Conservation (phyloP, 2,888 invertebrate species). For the Aphidius colemani region DNA sequence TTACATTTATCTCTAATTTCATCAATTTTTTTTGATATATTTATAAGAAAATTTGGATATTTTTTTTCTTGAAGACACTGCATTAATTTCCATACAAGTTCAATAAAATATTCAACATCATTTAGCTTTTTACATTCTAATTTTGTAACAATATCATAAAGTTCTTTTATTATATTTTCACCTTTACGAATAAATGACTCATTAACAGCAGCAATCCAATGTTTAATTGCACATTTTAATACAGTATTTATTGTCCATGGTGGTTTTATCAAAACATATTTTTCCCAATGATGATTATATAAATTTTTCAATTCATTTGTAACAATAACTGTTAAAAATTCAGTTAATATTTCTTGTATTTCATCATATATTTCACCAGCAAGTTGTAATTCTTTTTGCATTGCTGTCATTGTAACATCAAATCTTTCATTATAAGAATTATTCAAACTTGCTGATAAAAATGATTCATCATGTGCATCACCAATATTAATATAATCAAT, state of each 20-base stretch:
- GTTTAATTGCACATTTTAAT: constrained; percentile 53
- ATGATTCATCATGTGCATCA: constrained; percentile 32
- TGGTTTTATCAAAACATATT: constrained; percentile 49
- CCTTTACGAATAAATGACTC: constrained; percentile 48
- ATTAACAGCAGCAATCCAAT: constrained; percentile 57
- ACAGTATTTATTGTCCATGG: constrained; percentile 52
- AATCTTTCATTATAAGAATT: constrained; percentile 14
- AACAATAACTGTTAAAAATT: constrained; percentile 46
- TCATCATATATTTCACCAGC: constrained; percentile 46
- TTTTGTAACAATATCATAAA: constrained; percentile 38
- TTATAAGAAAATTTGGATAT: constrained; percentile 38
- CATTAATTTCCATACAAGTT: constrained; percentile 44
- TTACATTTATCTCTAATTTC: constrained; percentile 39
- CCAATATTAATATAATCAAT: constrained; percentile 44
- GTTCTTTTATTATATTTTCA: constrained; percentile 40
- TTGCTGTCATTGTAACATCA: constrained; percentile 21
- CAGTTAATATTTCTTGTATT: constrained; percentile 41
- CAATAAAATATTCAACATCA: constrained; percentile 42
- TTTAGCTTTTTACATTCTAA: constrained; percentile 41
- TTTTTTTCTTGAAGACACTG: constrained; percentile 44
- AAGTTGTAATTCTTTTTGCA: constrained; percentile 38
- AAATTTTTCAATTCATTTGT: constrained; percentile 48
- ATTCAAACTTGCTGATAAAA: constrained; percentile 27
- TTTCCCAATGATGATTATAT: constrained; percentile 51
- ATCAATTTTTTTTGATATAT: constrained; percentile 40